These are phyloP conservation scores for Halichoerus grypus DNA, from an alignment of 2,113 vertebrate genomes.

Conservation along the genomic window DNA sequence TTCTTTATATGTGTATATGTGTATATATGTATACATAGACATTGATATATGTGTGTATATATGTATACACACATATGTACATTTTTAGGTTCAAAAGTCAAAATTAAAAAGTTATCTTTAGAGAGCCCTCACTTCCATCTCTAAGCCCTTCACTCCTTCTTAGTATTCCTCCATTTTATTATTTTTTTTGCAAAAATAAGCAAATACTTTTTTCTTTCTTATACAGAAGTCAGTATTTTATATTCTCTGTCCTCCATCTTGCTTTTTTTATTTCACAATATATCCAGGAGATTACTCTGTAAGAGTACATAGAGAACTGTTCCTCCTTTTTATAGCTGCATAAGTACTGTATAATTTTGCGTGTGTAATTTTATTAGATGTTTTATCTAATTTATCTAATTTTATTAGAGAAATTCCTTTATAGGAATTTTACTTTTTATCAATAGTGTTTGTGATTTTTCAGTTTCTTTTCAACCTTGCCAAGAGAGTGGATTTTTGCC, in stretches of 20 bases:
- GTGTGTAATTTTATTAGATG: constrained; percentile 14
- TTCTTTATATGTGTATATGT: background rate
- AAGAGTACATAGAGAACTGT: background rate
- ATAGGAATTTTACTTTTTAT: constrained; percentile 31
- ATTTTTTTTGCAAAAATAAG: constrained; percentile 46
- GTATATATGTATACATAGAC: background rate
- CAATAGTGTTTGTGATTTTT: background rate
- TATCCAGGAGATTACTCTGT: background rate
- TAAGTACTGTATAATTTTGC: background rate
- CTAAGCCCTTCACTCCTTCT: background rate
- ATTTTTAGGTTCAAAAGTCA: background rate
- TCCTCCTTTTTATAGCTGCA: background rate
- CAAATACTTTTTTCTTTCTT: background rate
- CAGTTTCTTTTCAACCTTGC: background rate
- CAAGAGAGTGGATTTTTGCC: background rate
- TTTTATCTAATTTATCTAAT: background rate
- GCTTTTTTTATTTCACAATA: background rate
- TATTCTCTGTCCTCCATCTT: background rate
- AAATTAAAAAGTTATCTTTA: constrained; percentile 15
- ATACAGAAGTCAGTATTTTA: background rate
- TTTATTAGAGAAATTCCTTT: background rate
- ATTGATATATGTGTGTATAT: background rate
- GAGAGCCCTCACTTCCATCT: background rate
- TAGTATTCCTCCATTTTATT: background rate
- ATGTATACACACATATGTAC: background rate